Evolutionary conservation across 2,888 invertebrate genomes (phyloP), one percentile per base, ranked within the genome.

Genomic region (Callyntrura guangdongensis): DNA sequence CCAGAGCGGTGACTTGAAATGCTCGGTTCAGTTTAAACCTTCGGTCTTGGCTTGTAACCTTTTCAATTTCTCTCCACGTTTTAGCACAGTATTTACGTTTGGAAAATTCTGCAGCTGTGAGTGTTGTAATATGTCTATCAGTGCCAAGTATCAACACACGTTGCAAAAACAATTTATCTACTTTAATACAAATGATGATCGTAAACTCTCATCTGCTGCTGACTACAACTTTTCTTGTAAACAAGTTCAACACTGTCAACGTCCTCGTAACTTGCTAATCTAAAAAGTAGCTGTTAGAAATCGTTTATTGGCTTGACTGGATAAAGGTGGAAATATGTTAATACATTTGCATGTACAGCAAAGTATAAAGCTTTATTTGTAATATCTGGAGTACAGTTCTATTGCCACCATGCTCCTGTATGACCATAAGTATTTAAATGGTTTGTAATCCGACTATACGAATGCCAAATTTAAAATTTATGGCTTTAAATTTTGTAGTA

Each of bases 171-270:
- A 36, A 36, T 36, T 36, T 36, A 36, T 36, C 36, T 36, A 36
- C 36, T 36, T 36, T 36, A 36, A 36, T 36, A 36, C 6, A 36
- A 36, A 36, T 6, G 36, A 36, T 36, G 36, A 36, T 36, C 6
- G 3, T 6, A 36, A 36, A 36, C 11, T 14, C 53, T 9, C 36
- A 36, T 36, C 36, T 6, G 36, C 22, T 61, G 17, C 9, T 17
- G 12, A 17, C 20, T 59, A 2, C 64, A 49, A 74, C 11, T 47
- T 74, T 49, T 77, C 25, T 25, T 14, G n/a, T 27, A 25, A 77
- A 77, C 77, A 77, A 25, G 77, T 53, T 77, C 53, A 53, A 12
- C 14, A 22, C 77, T 77, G 77, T 77, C 77, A 77, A 77, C 53
- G 77, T 11, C 77, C 77, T 77, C 53, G 53, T 77, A 22, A 53